A percentile compares a stretch with the other conserved stretches of the same genome.
phyloP scores from a whole-genome alignment of 2,113 vertebrate species.

The Maylandia zebra region DNA sequence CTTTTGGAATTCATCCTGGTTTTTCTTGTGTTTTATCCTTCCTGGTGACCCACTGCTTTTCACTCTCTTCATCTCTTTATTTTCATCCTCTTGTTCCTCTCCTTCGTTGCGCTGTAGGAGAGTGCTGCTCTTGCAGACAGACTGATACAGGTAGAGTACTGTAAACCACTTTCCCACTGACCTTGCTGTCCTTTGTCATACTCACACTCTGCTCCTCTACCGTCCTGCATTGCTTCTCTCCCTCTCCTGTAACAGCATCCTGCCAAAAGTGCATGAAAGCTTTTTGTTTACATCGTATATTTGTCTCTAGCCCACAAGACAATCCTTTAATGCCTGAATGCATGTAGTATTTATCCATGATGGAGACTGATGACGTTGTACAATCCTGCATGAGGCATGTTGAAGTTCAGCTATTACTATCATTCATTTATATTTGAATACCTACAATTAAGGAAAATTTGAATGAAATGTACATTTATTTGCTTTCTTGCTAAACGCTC shows the following conservation, averaged over 20 bases:
- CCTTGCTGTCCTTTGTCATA: neutral
- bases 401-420: neutral
- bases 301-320: neutral
- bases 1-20: neutral
- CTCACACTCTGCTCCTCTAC: neutral
- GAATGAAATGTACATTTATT: neutral
- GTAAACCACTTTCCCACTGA: slow-evolving; percentile 12
- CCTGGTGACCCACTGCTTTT: neutral
- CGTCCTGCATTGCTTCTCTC: neutral
- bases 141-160: slow-evolving; percentile 91
- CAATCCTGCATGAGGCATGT: slow-evolving; percentile 57
- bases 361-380: neutral
- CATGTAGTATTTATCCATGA: slow-evolving; percentile 21
- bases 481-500: neutral
- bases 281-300: neutral
- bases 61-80: slow-evolving; percentile 10
- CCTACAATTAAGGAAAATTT: neutral
- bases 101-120: slow-evolving; percentile 75
- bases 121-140: slow-evolving; percentile 96
- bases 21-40: slow-evolving; percentile 14
- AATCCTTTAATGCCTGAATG: neutral
- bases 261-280: slow-evolving; percentile 51
- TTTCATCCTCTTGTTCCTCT: slow-evolving; percentile 36
- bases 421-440: neutral
- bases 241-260: neutral